Base-by-base conservation (phyloP, 2,113 vertebrate genomes). In the Sebastes fasciatus region DNA sequence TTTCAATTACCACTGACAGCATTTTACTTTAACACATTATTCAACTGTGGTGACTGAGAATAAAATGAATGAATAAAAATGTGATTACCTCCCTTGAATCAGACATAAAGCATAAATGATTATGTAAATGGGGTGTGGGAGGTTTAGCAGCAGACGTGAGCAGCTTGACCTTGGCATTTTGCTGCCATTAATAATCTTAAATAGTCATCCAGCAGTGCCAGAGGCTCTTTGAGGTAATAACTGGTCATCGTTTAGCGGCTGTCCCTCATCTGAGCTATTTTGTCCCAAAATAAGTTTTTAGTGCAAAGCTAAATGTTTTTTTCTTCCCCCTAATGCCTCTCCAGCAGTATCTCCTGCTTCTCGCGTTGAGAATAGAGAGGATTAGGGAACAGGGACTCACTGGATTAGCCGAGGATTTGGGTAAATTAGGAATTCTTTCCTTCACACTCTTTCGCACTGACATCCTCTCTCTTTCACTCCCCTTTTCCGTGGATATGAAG, bases 361-460 rank as follows among this genome's bases (percentile, higher is more conserved):
- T 84, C 9, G 5, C 57, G 1, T 21, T 51, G 78, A 83, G 49
- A 77, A 85, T 23, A 84, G 72, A 85, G 76, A 77, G 83, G 88
- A 94, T 93, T 91, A 92, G 78, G 75, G 77, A 84, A 71, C 66
- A 46, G 78, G 84, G 87, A 82, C 90, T 83, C 74, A 62, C 48
- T 83, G 90, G 92, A 92, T 94, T 91, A 92, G 77, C 42, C 4
- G 26, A 74, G 90, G 93, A 89, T 93, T 91, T 91, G 78, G 82
- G 82, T 89, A 88, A 92, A 93, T 91, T 90, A 86, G 84, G 84
- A 92, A 93, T 89, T 79, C 78, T 89, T 84, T 81, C 76, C 62
- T 85, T 79, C 54, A 45, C 70, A 69, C 70, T 84, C 62, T 69
- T 76, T 78, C 77, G 74, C 62, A 61, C 61, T 68, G 84, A 88